Evolutionary conservation across 35 echinoderm and acorn worm genomes (phyloP), one percentile per base, ranked within the genome.

Genomic region (Heliocidaris tuberculata): DNA sequence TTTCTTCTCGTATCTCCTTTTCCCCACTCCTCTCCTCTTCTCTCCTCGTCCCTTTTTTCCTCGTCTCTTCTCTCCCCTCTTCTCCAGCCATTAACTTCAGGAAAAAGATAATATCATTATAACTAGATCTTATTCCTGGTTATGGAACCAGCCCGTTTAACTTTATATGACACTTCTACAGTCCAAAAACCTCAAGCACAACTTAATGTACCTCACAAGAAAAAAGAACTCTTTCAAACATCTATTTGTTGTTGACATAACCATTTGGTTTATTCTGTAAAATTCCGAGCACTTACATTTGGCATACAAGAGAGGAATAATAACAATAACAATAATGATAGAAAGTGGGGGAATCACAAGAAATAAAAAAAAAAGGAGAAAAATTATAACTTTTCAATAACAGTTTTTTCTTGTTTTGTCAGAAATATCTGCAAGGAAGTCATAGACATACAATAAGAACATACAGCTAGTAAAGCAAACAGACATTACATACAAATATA

Each of bases 251-350:
- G 86, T 93, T 59, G 91, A 93, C 91, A 93, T 48, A 93, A 93
- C 89, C 89, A 91, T 93, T 93, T 93, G 91, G 91, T 93, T 93
- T 93, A 93, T 93, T 93, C 91, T 93, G 91, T 50, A 93, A 93
- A 93, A 93, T 93, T 93, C 91, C 50, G 91, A 89, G 91, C 91
- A 91, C 89, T 32, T 91, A 91, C 89, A 93, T 59, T 93, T 93
- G 91, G 91, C 91, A 48, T 93, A 93, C 91, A 93, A 93, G 91
- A 93, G 50, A 59, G 91, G 91, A 91, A 91, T 91, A 78, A 78
- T 78, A 78, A 78, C 21, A 78, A 78, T 78, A 78, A 78, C 65
- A 78, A 78, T 78, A 78, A 78, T 70, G 27, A 70, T 78, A 78
- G 27, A 78, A 93, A 93, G 48, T 27, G 91, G 91, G 48, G 49